Evolutionary conservation across 2,888 invertebrate species (phyloP), one percentile per base, ranked within the genome.

Genomic region (Euclidia mi): DNA sequence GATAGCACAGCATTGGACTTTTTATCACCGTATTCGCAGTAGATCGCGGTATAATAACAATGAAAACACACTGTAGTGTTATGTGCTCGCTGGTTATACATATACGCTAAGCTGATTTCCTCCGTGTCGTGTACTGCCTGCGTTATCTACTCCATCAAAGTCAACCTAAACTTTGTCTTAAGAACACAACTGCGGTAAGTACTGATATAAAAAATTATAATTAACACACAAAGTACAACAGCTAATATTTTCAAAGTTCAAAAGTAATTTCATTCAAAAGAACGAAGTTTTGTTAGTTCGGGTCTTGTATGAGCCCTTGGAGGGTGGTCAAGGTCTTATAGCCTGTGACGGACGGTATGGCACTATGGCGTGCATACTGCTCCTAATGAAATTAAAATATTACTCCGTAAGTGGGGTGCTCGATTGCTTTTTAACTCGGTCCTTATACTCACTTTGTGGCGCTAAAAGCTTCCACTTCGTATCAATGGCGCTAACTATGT

Each of bases 201-300:
- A 18, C 17, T 25, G 20, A 25, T n/a, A 11, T 11, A 32, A 35
- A 15, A 15, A 38, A n/a, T 17, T 1, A n/a, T 38, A 38, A 38
- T 38, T 38, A 38, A 18, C 18, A 38, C 38, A 4, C 18, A 7
- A 35, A 35, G 38, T 18, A 17, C 9, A 4, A 15, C 6, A 10
- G 17, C 38, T 18, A 15, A 38, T 38, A 37, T 18, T 12, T 38
- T 38, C 18, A 38, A 38, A 38, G 38, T 38, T 35, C 15, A 4
- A 17, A 43, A 43, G 15, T 43, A 32, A 18, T 44, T 32, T 47
- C 25, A 47, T n/a, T 38, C 29, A 12, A 34, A 12, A 12, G 34
- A 34, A 6, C 31, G 3, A n/a, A 31, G 31, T n/a, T 31, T 25
- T 25, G 20, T 25, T 25, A 25, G n/a, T n/a, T n/a, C n/a, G n/a